A percentile compares a stretch with the other conserved stretches of the same genome.
phyloP scores from a whole-genome alignment of 2,113 vertebrate species.

The Dolichotis patagonum region DNA sequence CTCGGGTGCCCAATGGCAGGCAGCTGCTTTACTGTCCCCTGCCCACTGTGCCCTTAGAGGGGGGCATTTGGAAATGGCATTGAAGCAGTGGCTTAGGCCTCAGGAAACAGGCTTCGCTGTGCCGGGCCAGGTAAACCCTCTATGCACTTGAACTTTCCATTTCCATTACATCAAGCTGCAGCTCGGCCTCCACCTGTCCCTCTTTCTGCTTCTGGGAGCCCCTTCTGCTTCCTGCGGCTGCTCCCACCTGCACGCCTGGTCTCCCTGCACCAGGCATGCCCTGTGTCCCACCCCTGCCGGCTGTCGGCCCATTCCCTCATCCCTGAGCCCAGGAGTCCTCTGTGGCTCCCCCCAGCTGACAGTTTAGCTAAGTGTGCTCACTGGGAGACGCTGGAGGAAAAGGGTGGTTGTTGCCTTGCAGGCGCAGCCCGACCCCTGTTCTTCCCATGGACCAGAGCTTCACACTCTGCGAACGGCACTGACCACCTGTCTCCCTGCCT shows the following conservation, averaged over 20 bases:
- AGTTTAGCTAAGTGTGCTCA: no score
- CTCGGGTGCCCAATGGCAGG: rapidly evolving
- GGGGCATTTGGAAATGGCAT: neutral
- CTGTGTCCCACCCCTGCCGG: rapidly evolving
- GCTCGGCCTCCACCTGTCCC: rapidly evolving
- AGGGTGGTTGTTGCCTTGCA: rapidly evolving
- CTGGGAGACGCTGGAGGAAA: rapidly evolving
- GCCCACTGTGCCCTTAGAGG: neutral
- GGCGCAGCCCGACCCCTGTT: neutral
- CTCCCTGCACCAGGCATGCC: rapidly evolving
- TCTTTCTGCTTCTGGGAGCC: rapidly evolving
- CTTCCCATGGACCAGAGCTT: rapidly evolving
- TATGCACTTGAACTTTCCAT: rapidly evolving
- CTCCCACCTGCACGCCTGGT: rapidly evolving
- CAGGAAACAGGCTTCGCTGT: neutral
- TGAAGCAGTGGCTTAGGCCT: rapidly evolving
- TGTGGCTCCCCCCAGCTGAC: no score
- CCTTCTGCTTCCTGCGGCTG: neutral
- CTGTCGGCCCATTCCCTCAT: rapidly evolving
- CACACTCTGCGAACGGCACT: rapidly evolving
- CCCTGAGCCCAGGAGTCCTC: rapidly evolving
- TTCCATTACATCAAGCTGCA: rapidly evolving
- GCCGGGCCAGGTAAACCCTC: rapidly evolving
- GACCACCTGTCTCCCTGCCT: rapidly evolving
- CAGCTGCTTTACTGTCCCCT: rapidly evolving